Evolutionary conservation across 2,797 vertebrate species (phyloP).

Genomic region (Poeciliopsis turneri): DNA sequence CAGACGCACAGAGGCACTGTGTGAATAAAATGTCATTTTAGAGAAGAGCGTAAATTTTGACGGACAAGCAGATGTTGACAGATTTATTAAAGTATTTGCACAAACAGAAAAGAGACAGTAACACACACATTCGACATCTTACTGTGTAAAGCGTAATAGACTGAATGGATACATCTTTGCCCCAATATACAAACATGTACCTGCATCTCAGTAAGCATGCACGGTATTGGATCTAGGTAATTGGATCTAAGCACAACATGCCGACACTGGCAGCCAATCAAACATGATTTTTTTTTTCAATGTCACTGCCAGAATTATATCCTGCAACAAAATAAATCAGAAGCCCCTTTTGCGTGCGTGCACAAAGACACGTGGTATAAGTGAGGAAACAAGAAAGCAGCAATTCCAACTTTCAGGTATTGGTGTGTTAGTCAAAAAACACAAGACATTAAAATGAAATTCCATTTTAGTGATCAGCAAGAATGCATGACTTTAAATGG

Average conservation of each 20-base stretch:
- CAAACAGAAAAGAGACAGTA: slow-evolving; percentile 4
- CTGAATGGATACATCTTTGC: background rate
- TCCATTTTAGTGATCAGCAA: slow-evolving; percentile 1
- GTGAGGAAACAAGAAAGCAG: slow-evolving; percentile 22
- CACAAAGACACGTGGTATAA: slow-evolving; percentile 18
- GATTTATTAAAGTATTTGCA: slow-evolving; percentile 4
- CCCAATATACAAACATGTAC: slow-evolving; percentile 7
- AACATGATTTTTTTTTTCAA: slow-evolving; percentile 42
- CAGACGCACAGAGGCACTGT: background rate
- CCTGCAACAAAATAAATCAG: slow-evolving; percentile 40
- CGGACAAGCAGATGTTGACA: slow-evolving; percentile 2
- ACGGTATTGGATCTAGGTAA: slow-evolving; percentile 51
- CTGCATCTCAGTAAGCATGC: slow-evolving; percentile 32
- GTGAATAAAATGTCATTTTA: slow-evolving; percentile 12
- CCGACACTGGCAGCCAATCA: slow-evolving; percentile 69
- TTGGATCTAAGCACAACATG: slow-evolving; percentile 66
- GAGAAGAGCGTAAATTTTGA: slow-evolving; percentile 1
- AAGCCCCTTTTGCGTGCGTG: slow-evolving; percentile 11
- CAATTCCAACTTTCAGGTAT: slow-evolving; percentile 18
- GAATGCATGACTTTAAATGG: slow-evolving; percentile 24
- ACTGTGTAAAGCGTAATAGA: background rate
- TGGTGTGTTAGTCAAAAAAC: slow-evolving; percentile 32
- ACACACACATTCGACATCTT: background rate
- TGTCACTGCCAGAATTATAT: slow-evolving; percentile 60
- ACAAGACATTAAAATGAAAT: slow-evolving; percentile 18